Evolutionary conservation across 2,888 invertebrate species (phyloP).

Genomic region (Coleophora deauratella): DNA sequence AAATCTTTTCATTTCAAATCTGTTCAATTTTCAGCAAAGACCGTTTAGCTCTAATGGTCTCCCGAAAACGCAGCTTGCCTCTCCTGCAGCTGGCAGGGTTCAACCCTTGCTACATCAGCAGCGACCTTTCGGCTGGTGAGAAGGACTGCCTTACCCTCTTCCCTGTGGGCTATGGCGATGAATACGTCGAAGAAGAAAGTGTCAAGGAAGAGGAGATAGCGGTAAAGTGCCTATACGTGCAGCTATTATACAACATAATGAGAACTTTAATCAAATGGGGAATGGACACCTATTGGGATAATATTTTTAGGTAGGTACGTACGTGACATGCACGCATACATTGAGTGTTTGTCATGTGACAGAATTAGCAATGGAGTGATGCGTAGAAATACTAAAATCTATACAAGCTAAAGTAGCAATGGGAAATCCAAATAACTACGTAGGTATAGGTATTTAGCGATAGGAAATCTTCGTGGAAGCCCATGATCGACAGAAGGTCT

Average conservation of each 20-base stretch:
- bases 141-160: conserved; percentile 53
- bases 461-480: no score
- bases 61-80: conserved; percentile 52
- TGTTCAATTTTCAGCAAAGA: conserved; percentile 36
- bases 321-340: no score
- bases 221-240: conserved; percentile 10
- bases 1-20: no score
- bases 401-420: no score
- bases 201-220: conserved; percentile 20
- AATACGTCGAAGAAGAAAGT: conserved; percentile 22
- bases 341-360: no score
- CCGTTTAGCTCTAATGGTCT: conserved; percentile 59
- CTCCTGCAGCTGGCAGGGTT: conserved; percentile 53
- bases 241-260: conserved; percentile 11
- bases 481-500: no score
- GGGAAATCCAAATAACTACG: no score
- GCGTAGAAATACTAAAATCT: no score
- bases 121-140: conserved; percentile 44
- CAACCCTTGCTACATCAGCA: conserved; percentile 57
- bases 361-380: no score
- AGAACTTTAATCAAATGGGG: not conserved
- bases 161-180: conserved; percentile 62
- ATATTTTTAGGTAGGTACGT: not conserved
- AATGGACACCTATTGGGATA: conserved; percentile 3
- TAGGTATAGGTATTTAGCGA: no score